Evolutionary conservation across 2,888 invertebrate species (phyloP).

Genomic region (Chrysomela aeneicollis): DNA sequence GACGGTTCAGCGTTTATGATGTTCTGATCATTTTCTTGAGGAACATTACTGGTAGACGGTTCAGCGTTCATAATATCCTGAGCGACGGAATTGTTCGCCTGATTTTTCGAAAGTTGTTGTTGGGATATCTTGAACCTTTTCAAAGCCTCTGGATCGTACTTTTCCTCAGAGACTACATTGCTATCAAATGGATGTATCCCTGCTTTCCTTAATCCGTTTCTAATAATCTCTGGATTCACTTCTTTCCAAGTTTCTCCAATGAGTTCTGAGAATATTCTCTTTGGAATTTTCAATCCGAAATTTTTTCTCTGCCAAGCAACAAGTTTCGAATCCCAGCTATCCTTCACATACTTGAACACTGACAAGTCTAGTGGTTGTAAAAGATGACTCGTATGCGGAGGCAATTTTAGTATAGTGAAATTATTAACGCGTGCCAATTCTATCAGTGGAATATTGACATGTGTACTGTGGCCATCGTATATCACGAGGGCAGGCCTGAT

Average conservation of each 20-base stretch:
- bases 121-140: too few species aligned
- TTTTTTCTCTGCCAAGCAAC: constrained; percentile 17
- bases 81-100: too few species aligned
- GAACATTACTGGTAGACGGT: too few species aligned
- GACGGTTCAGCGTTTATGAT: too few species aligned
- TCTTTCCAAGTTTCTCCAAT: constrained; percentile 24
- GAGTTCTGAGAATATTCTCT: constrained; percentile 17
- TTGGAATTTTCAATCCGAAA: constrained; percentile 11
- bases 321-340: constrained; percentile 11
- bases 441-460: constrained; percentile 34
- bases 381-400: constrained; percentile 49
- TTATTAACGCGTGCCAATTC: constrained; percentile 3
- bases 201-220: constrained; percentile 26
- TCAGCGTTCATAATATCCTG: too few species aligned
- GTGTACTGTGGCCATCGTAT: constrained; percentile 52
- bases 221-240: constrained; percentile 13
- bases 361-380: constrained; percentile 46
- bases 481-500: constrained; percentile 49
- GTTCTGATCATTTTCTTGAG: too few species aligned
- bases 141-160: too few species aligned
- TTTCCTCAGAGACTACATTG: too few species aligned
- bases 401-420: constrained; percentile 46
- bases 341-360: constrained; percentile 12
- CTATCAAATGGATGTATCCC: constrained; percentile 13
- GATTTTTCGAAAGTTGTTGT: too few species aligned